Evolutionary conservation across 1,140 invertebrate genomes (phyloP).

Genomic region (Aphaenogaster rudis): DNA sequence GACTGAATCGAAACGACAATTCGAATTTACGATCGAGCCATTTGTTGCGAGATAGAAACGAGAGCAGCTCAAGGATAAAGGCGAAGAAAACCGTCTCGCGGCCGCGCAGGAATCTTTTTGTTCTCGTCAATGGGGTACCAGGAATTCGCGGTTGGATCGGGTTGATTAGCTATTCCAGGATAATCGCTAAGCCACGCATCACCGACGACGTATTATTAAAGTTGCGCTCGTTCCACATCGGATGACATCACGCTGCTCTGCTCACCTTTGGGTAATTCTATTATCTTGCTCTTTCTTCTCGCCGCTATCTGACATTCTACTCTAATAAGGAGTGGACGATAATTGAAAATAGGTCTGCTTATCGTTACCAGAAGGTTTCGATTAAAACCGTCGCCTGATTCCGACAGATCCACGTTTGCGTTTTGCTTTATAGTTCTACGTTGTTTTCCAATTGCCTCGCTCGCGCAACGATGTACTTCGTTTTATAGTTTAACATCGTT

Average conservation of each 20-base stretch:
- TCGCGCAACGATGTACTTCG: background rate
- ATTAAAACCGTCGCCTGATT: conserved; percentile 40
- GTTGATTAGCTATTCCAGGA: conserved; percentile 57
- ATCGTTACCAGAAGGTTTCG: conserved; percentile 74
- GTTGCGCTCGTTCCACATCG: conserved; percentile 54
- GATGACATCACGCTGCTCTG: conserved; percentile 75
- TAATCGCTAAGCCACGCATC: conserved; percentile 71
- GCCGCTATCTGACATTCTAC: background rate
- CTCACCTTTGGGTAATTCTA: conserved; percentile 49
- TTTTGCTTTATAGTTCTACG: background rate
- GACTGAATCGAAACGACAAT: conserved; percentile 11
- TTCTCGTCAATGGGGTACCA: conserved; percentile 20
- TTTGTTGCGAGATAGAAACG: background rate
- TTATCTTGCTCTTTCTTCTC: conserved; percentile 40
- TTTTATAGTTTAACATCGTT: conserved; percentile 46
- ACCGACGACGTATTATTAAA: conserved; percentile 70
- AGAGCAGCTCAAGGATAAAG: conserved; percentile 8
- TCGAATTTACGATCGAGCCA: conserved; percentile 21
- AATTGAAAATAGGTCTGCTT: conserved; percentile 75
- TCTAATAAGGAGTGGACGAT: conserved; percentile 72
- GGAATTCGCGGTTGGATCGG: conserved; percentile 36
- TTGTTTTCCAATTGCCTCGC: no score
- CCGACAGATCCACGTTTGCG: conserved; percentile 5
- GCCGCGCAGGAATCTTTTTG: conserved; percentile 22
- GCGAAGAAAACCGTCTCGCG: conserved; percentile 17